These are phyloP conservation scores for Pampusana beccarii DNA, from an alignment of 2,113 vertebrate genomes.

Conservation along the genomic window DNA sequence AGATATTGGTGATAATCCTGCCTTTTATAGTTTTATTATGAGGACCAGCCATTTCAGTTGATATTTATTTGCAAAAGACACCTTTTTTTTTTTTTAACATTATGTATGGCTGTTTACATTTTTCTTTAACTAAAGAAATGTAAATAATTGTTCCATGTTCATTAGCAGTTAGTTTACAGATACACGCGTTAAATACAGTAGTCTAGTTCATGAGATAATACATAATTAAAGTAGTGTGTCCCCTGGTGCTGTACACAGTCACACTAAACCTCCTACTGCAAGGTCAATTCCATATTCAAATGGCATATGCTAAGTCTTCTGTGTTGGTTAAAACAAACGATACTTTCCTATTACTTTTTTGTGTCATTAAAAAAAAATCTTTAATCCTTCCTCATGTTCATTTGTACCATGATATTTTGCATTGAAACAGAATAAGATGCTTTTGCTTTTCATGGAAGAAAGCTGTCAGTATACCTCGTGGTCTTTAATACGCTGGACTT, in stretches of 20 bases:
- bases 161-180: not conserved
- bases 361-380: not conserved
- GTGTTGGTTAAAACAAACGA: not conserved
- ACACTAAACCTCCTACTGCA: not conserved
- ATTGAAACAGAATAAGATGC: not conserved
- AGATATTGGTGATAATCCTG: not conserved
- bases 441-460: not conserved
- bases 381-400: not conserved
- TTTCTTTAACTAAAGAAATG: not conserved
- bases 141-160: not conserved
- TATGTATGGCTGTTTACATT: not conserved
- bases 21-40: not conserved
- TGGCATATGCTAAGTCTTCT: no score
- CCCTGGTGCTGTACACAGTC: not conserved
- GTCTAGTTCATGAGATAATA: not conserved
- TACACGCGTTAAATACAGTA: fast-evolving
- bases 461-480: not conserved
- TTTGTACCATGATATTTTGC: not conserved
- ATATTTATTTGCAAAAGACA: not conserved
- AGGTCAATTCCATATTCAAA: not conserved
- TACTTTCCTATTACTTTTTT: not conserved
- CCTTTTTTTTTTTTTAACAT: not conserved
- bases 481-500: not conserved
- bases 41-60: not conserved
- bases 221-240: not conserved